These are phyloP conservation scores for Brachyhypopomus occidentalis DNA, from an alignment of 2,113 vertebrate genomes.

Conservation along the genomic window DNA sequence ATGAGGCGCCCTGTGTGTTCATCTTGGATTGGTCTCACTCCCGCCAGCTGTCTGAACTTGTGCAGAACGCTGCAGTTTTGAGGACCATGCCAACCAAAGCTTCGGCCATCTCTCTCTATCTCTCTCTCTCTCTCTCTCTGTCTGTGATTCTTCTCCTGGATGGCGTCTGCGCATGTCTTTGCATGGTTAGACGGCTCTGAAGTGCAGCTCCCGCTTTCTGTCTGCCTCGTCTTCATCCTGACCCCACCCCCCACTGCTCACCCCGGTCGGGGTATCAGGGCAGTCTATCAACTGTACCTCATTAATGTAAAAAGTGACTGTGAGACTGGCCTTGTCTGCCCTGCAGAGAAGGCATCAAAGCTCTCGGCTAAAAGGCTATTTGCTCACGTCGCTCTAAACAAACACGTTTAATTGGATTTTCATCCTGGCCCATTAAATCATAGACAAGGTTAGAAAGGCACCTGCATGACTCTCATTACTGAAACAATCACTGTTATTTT, in stretches of 20 bases:
- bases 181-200: constrained; percentile 66
- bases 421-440: constrained; percentile 64
- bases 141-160: constrained; percentile 60
- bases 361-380: constrained; percentile 50
- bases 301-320: constrained; percentile 59
- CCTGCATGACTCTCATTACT: constrained; percentile 60
- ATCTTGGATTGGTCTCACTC: constrained; percentile 18
- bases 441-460: constrained; percentile 57
- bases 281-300: constrained; percentile 55
- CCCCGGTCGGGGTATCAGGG: constrained; percentile 37
- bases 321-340: constrained; percentile 46
- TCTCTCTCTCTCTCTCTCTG: constrained; percentile 17
- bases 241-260: neutral
- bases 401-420: constrained; percentile 70
- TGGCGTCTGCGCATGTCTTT: constrained; percentile 61
- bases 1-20: constrained; percentile 5
- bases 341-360: constrained; percentile 52
- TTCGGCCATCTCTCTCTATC: neutral
- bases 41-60: constrained; percentile 27
- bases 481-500: constrained; percentile 56
- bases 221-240: constrained; percentile 43
- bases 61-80: constrained; percentile 27
- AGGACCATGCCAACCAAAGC: constrained; percentile 12
- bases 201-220: constrained; percentile 47
- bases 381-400: constrained; percentile 59